Evolutionary conservation across 2,888 invertebrate genomes (phyloP).

Genomic region (Trissolcus brochymenae): DNA sequence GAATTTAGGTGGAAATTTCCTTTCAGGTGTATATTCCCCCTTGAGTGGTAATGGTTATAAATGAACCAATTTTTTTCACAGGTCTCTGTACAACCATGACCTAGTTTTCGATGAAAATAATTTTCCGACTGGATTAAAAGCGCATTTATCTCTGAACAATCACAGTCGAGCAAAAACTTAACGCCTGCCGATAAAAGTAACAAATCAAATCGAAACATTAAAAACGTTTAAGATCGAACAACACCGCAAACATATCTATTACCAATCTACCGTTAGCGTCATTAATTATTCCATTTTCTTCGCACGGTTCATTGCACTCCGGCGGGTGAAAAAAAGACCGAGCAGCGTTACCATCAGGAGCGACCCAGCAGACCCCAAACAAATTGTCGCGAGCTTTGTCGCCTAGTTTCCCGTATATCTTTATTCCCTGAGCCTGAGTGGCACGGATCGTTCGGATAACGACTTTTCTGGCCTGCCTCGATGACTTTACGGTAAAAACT

Average conservation of each 20-base stretch:
- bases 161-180: slow-evolving; percentile 3
- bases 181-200: slow-evolving; percentile 3
- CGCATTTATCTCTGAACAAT: slow-evolving; percentile 1
- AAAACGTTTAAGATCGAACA: slow-evolving; percentile 1
- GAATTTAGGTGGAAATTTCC: no score
- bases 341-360: background rate
- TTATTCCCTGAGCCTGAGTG: slow-evolving; percentile 29
- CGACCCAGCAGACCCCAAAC: slow-evolving; percentile 5
- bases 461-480: slow-evolving; percentile 57
- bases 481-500: slow-evolving; percentile 71
- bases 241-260: slow-evolving; percentile 19
- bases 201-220: slow-evolving; percentile 6
- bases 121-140: no score
- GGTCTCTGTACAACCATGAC: no score
- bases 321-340: background rate
- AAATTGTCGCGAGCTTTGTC: slow-evolving; percentile 5
- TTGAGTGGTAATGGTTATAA: no score
- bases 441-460: slow-evolving; percentile 55
- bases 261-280: slow-evolving; percentile 33
- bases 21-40: no score
- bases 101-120: no score
- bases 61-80: no score
- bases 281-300: slow-evolving; percentile 35
- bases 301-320: slow-evolving; percentile 31
- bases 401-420: slow-evolving; percentile 26